Evolutionary conservation across 2,797 vertebrate genomes (phyloP).

Genomic region (Serranus cabrilla): DNA sequence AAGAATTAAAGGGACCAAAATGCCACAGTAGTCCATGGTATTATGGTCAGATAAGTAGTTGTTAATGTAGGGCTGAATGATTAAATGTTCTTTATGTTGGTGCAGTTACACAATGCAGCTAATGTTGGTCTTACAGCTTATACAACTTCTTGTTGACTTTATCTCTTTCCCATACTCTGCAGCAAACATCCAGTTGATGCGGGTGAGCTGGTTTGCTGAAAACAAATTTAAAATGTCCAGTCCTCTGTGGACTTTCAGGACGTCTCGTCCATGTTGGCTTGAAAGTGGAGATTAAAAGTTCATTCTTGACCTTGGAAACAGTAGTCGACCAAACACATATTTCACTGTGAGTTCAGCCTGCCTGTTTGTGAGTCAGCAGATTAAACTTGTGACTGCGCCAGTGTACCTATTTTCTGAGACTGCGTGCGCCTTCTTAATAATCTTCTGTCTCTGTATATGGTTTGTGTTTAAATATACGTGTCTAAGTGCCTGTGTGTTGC

Average conservation of each 20-base stretch:
- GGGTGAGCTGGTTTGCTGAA: slow-evolving; percentile 3
- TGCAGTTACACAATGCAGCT: not conserved
- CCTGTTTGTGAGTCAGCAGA: not conserved
- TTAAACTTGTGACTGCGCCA: not conserved
- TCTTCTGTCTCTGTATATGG: not conserved
- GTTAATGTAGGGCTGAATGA: not conserved
- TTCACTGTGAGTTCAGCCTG: slow-evolving; percentile 1
- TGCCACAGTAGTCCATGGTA: not conserved
- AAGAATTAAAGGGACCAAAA: too few species aligned
- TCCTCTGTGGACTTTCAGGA: not conserved
- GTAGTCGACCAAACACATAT: not conserved
- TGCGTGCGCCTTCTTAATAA: not conserved
- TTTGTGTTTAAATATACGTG: slow-evolving; percentile 14
- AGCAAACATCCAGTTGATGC: slow-evolving; percentile 14
- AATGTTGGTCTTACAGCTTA: not conserved
- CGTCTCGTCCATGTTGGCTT: not conserved
- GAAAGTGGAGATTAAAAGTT: slow-evolving; percentile 12
- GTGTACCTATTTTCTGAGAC: not conserved
- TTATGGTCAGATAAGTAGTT: not conserved
- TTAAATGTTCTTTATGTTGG: not conserved
- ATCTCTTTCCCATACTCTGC: not conserved
- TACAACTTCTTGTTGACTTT: slow-evolving; percentile 24
- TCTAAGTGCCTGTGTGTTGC: slow-evolving; percentile 12
- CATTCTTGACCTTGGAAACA: not conserved
- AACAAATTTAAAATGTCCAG: slow-evolving; percentile 11